A percentile compares a stretch with the other conserved stretches of the same genome.
Conservation (phyloP, 2,113 vertebrate genomes). For the Rhipidura dahli region DNA sequence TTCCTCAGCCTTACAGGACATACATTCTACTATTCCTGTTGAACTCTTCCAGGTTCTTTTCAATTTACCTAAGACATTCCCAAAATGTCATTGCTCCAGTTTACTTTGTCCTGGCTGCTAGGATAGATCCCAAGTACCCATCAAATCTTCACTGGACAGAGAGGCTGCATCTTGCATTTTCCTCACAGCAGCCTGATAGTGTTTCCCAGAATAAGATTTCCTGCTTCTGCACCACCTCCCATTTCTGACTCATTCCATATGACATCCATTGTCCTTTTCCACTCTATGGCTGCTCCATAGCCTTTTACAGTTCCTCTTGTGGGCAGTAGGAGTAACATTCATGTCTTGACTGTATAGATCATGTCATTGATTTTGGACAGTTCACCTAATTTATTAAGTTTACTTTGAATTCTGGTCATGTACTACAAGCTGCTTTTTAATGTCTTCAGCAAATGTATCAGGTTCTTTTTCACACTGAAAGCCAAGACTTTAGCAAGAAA, state of each 20-base stretch:
- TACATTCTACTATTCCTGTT: not conserved
- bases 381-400: not conserved
- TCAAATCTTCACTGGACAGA: not conserved
- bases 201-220: not conserved
- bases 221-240: not conserved
- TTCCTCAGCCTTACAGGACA: not conserved
- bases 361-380: not conserved
- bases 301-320: not conserved
- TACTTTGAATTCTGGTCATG: not conserved
- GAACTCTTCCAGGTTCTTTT: not conserved
- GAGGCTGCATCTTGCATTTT: not conserved
- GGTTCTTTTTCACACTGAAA: not conserved
- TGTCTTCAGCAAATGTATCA: not conserved
- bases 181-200: not conserved
- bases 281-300: not conserved
- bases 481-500: not conserved
- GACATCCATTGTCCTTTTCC: not conserved
- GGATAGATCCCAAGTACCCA: not conserved
- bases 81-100: not conserved
- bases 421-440: not conserved
- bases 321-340: not conserved
- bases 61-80: not conserved
- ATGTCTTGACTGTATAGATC: not conserved
- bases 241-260: not conserved
- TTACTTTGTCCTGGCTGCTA: not conserved